Conservation (phyloP, 2,888 invertebrate genomes). For the Noctua janthina region DNA sequence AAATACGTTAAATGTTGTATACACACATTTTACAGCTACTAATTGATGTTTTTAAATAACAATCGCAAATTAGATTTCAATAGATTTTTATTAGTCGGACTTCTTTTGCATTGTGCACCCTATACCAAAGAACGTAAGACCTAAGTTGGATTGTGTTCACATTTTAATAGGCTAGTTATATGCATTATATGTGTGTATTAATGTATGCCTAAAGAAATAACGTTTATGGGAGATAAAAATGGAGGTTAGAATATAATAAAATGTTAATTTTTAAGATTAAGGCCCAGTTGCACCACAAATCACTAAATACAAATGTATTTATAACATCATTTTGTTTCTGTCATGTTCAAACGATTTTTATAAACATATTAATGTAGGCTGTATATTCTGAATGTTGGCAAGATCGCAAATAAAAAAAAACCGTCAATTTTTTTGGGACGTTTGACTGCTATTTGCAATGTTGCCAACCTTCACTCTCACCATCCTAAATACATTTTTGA, state of each 20-base stretch:
- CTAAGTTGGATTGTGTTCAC: conserved; percentile 61
- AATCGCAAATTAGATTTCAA: conserved; percentile 18
- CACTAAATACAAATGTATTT: background rate
- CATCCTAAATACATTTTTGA: background rate
- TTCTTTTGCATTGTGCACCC: conserved; percentile 34
- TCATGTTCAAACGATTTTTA: background rate
- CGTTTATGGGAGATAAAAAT: background rate
- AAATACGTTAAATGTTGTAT: conserved; percentile 1
- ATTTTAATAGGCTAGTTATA: conserved; percentile 82
- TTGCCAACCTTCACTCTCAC: background rate
- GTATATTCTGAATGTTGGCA: background rate
- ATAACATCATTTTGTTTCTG: background rate
- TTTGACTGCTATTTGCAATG: background rate
- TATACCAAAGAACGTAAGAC: conserved; percentile 42
- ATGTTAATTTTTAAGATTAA: conserved; percentile 14
- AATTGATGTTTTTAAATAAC: conserved; percentile 27
- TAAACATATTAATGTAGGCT: background rate
- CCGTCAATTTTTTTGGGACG: background rate
- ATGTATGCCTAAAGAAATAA: conserved; percentile 76
- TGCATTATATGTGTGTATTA: conserved; percentile 83
- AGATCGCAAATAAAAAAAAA: background rate
- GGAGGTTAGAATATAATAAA: conserved; percentile 53
- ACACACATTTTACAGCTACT: conserved; percentile 7
- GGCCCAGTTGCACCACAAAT: background rate
- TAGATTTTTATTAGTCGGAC: conserved; percentile 12